Conservation (phyloP, 2,797 vertebrate species). For the Miichthys miiuy region DNA sequence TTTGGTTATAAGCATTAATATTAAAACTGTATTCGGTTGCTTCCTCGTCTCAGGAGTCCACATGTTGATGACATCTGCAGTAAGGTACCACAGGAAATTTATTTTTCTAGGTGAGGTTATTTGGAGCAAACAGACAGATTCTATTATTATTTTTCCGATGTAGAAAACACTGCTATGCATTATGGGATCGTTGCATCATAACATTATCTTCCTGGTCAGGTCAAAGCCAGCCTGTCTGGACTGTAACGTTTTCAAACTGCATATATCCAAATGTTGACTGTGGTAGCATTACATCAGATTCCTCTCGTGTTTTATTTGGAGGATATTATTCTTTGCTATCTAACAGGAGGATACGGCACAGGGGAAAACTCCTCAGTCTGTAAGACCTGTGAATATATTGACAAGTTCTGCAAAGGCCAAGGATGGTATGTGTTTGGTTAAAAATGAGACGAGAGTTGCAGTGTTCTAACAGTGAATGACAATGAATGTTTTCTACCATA, state of each 20-base stretch:
- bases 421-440: neutral
- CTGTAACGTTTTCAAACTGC: conserved; percentile 5
- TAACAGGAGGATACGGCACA: neutral
- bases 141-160: neutral
- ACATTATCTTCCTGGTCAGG: neutral
- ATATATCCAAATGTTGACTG: conserved; percentile 11
- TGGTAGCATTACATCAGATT: neutral
- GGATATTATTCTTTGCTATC: conserved; percentile 10
- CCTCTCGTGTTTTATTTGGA: conserved; percentile 8
- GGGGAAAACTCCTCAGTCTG: conserved; percentile 11
- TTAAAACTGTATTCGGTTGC: neutral
- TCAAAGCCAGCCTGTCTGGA: neutral
- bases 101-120: neutral
- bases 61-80: conserved; percentile 9
- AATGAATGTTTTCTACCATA: too few relatives aligned
- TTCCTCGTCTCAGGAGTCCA: neutral
- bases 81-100: neutral
- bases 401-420: neutral
- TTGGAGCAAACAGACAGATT: conserved; percentile 5
- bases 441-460: neutral
- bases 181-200: neutral
- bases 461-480: neutral
- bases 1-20: neutral
- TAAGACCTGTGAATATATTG: conserved; percentile 1
- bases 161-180: neutral